phyloP scores from a whole-genome alignment of 2,797 vertebrate genomes.

The Anguilla marmorata region DNA sequence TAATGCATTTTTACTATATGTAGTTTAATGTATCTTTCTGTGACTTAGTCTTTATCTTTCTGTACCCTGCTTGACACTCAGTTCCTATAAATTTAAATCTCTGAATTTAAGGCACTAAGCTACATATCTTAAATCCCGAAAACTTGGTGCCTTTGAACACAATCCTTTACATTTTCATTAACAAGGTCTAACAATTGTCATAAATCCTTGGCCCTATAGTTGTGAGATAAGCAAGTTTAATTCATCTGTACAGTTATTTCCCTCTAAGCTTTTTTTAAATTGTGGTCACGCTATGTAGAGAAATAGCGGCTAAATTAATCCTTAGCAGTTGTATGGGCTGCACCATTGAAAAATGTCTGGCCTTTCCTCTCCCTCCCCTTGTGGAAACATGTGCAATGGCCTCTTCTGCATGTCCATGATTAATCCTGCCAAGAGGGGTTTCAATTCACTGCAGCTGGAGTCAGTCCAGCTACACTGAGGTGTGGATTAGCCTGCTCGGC shows the following conservation, averaged over 20 bases:
- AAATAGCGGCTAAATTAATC: neutral
- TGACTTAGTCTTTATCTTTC: neutral
- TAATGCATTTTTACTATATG: neutral
- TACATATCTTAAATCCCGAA: neutral
- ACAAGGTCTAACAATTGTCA: neutral
- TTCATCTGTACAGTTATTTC: conserved; percentile 5
- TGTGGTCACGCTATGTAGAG: neutral
- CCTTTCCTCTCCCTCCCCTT: neutral
- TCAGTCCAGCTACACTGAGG: neutral
- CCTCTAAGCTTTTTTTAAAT: neutral
- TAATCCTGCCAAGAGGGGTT: conserved; percentile 46
- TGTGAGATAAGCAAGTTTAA: neutral
- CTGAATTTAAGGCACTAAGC: neutral
- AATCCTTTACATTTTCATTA: neutral
- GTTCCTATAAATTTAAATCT: neutral
- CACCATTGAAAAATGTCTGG: neutral
- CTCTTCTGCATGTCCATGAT: conserved; percentile 1
- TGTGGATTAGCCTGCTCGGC: neutral
- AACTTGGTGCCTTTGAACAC: neutral
- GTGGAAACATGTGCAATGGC: conserved; percentile 22
- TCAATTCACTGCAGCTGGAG: conserved; percentile 28
- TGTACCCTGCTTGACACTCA: neutral
- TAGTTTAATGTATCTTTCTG: neutral
- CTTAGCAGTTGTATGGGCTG: neutral
- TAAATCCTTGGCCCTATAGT: neutral